Evolutionary conservation across 2,113 vertebrate genomes (phyloP).

Genomic region (Pongo pygmaeus): DNA sequence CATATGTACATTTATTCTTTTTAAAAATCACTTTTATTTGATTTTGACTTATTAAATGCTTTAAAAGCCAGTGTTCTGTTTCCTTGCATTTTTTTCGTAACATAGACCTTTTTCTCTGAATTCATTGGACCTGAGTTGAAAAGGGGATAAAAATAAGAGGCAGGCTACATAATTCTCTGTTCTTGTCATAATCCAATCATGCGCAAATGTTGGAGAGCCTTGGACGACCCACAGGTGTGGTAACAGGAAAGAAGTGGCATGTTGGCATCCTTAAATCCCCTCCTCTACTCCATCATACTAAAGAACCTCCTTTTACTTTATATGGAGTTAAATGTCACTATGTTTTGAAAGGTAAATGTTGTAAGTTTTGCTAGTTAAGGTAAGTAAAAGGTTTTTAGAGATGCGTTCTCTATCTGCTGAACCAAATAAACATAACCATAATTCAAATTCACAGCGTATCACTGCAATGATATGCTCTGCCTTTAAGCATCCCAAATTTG

Average conservation of each 20-base stretch:
- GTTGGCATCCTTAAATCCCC: fast-evolving
- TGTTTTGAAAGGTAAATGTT: background rate
- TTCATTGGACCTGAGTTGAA: background rate
- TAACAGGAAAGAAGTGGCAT: background rate
- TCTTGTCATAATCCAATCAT: no score
- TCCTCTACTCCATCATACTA: background rate
- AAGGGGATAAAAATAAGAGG: background rate
- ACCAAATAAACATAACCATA: fast-evolving
- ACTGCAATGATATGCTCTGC: background rate
- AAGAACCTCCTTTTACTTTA: background rate
- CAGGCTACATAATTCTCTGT: background rate
- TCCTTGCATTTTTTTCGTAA: background rate
- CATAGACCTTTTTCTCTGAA: background rate
- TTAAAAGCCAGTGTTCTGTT: slow-evolving; percentile 27
- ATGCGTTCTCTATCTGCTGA: background rate
- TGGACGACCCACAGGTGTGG: background rate
- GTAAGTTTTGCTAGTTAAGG: background rate
- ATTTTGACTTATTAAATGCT: slow-evolving; percentile 56
- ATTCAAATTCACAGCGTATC: background rate
- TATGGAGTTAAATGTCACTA: background rate
- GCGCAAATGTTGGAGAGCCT: background rate
- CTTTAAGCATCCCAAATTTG: background rate
- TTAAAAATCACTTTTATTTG: slow-evolving; percentile 53
- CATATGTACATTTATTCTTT: slow-evolving; percentile 63
- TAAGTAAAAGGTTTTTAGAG: background rate